phyloP scores from a whole-genome alignment of 2,888 invertebrate species.

The Amiota mariae region DNA sequence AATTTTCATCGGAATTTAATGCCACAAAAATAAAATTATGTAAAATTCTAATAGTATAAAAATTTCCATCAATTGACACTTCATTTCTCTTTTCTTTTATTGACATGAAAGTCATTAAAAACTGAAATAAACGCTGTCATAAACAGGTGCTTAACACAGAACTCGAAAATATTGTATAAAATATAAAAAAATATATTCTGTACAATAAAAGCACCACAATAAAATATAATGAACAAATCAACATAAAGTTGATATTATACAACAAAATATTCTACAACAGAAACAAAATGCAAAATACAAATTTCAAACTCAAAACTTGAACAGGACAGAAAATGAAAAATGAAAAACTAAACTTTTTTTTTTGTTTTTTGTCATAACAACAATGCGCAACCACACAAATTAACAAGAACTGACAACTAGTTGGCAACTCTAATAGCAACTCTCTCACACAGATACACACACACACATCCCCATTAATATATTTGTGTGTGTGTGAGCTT shows the following conservation, averaged over 20 bases:
- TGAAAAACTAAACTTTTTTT: not conserved
- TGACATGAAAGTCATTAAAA: not conserved
- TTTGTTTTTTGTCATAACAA: not conserved
- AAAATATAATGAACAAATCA: slow-evolving; percentile 26
- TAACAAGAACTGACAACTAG: slow-evolving; percentile 17
- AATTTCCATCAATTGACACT: slow-evolving; percentile 7
- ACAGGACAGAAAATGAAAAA: not conserved
- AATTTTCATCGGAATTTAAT: not conserved
- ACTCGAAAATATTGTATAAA: not conserved
- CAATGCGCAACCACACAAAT: slow-evolving; percentile 11
- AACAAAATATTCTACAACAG: not conserved
- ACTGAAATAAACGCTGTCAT: slow-evolving; percentile 17
- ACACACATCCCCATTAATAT: not conserved
- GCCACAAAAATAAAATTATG: not conserved
- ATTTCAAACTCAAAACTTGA: not conserved
- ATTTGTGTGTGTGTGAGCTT: slow-evolving; percentile 6
- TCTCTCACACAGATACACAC: not conserved
- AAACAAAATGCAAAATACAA: not conserved
- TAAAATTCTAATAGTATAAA: not conserved
- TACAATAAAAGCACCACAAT: slow-evolving; percentile 4
- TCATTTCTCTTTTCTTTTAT: not conserved
- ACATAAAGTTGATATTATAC: slow-evolving; percentile 5
- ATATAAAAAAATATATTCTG: not conserved
- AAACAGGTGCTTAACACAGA: slow-evolving; percentile 26
- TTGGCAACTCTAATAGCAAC: slow-evolving; percentile 19